A percentile compares a stretch with the other conserved stretches of the same genome.
phyloP scores from a whole-genome alignment of 1,140 invertebrate species.

The Platyura marginata region DNA sequence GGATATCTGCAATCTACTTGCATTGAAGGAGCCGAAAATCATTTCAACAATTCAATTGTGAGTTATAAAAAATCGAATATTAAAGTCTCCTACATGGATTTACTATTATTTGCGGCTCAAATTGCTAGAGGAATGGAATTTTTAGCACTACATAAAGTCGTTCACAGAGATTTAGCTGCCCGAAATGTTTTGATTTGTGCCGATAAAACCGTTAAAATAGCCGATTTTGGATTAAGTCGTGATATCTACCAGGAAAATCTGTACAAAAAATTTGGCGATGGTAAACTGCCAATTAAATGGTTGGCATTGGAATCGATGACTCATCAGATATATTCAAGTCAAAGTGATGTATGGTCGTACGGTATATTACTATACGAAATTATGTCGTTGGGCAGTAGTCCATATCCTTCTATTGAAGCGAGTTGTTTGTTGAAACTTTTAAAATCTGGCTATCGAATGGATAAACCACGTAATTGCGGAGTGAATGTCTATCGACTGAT shows the following conservation, averaged over 20 bases:
- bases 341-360: conserved; percentile 93
- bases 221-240: conserved; percentile 77
- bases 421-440: conserved; percentile 34
- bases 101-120: conserved; percentile 72
- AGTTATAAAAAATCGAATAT: too few species aligned
- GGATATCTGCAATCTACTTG: not conserved
- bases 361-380: conserved; percentile 89
- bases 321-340: conserved; percentile 76
- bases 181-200: conserved; percentile 67
- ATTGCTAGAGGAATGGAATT: conserved; percentile 72
- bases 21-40: not conserved
- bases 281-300: conserved; percentile 79
- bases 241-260: conserved; percentile 70
- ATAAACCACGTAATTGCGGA: conserved; percentile 32
- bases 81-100: conserved; percentile 42
- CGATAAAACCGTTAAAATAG: conserved; percentile 66
- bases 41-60: not conserved
- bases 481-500: conserved; percentile 18
- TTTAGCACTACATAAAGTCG: conserved; percentile 49
- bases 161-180: conserved; percentile 80
- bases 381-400: conserved; percentile 64
- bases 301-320: conserved; percentile 79
- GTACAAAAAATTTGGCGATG: conserved; percentile 51
- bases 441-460: conserved; percentile 44
- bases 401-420: conserved; percentile 55